Evolutionary conservation across 2,797 vertebrate genomes (phyloP), one percentile per base, ranked within the genome.

Genomic region (Manis pentadactyla): DNA sequence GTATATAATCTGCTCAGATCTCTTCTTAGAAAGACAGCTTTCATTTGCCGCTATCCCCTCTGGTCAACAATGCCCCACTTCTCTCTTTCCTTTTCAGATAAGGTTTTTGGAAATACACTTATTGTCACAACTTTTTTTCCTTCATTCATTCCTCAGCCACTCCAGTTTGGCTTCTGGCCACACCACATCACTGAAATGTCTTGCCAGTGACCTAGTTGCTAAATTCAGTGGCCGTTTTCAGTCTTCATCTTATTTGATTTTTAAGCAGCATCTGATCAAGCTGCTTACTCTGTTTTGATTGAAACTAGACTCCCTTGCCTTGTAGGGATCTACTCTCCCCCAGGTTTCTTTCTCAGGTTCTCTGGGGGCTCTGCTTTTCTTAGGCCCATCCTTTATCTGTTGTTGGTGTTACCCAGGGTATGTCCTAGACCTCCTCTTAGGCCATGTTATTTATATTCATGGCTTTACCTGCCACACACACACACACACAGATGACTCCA

Each of bases 201-300:
- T 92, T 90, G 92, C 96, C 55, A 73, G 90, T 96, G 87, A 96
- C 93, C 92, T 93, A 68, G 75, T 95, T 92, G 94, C 81, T 81
- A 81, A 97, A 81, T 81, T 89, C 71, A 85, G 90, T 77, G 93
- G 81, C 63, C 46, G 39, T 68, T 61, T 95, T 87, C 53, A 78
- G 89, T 68, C 78, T 82, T 88, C 61, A 37, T 94, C 55, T 78
- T 69, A 39, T 31, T 71, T 82, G 39, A 88, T n/a, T 86, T 85
- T 89, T 74, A 73, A 73, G 79, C 64, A 81, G 71, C 64, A 39
- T 34, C 66, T 29, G 74, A 75, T 79, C 49, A 15, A 68, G 13
- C 57, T 88, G 27, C n/a, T 55, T 64, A 37, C 25, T 74, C n/a
- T 37, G 27, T 93, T 95, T 94, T 79, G 25, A 39, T 59, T n/a